phyloP scores from a whole-genome alignment of 2,113 vertebrate species.

The Xiphophorus hellerii region DNA sequence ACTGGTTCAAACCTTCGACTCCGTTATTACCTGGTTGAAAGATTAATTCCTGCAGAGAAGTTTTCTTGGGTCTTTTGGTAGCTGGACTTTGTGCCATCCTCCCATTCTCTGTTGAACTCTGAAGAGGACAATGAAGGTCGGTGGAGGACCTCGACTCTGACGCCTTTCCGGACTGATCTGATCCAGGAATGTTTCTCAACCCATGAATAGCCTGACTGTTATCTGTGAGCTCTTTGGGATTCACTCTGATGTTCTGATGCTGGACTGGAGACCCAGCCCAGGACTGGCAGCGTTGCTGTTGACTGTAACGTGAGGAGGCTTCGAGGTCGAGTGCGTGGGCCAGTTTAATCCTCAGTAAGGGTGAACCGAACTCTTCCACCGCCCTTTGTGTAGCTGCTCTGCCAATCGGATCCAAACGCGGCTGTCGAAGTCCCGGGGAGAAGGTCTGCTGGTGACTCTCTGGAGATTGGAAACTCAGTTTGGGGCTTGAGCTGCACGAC shows the following conservation, averaged over 20 bases:
- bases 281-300: conserved; percentile 75
- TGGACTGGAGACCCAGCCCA: conserved; percentile 77
- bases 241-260: conserved; percentile 37
- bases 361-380: conserved; percentile 82
- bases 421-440: conserved; percentile 50
- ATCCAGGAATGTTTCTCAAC: conserved; percentile 47
- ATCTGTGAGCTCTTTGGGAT: conserved; percentile 33
- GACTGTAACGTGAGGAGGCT: conserved; percentile 36
- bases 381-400: conserved; percentile 77
- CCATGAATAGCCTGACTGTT: conserved; percentile 25
- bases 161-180: conserved; percentile 44
- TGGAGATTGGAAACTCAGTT: conserved; percentile 54
- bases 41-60: conserved; percentile 54
- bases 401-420: conserved; percentile 69
- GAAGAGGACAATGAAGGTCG: conserved; percentile 42
- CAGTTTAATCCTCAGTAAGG: conserved; percentile 74
- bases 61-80: conserved; percentile 39
- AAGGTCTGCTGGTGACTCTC: conserved; percentile 68
- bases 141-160: conserved; percentile 14
- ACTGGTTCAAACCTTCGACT: conserved; percentile 76
- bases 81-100: conserved; percentile 27
- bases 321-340: conserved; percentile 63
- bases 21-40: conserved; percentile 63
- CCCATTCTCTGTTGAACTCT: conserved; percentile 36
- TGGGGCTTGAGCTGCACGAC: conserved; percentile 73